Conservation (phyloP, 2,888 invertebrate species). For the Sclerodermus sp. region DNA sequence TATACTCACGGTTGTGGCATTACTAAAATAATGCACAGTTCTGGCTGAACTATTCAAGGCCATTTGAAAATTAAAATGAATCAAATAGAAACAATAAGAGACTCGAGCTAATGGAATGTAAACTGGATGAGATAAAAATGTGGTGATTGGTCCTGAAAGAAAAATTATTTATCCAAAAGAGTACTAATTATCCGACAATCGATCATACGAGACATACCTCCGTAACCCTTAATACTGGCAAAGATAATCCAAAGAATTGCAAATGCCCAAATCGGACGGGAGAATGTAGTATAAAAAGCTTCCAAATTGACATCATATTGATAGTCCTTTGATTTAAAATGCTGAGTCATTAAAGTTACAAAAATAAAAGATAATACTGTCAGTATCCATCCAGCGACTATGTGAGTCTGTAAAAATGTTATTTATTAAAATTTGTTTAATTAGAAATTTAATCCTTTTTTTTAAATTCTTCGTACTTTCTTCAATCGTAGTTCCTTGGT, state of each 20-base stretch:
- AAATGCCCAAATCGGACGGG: slow-evolving; percentile 58
- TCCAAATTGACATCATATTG: slow-evolving; percentile 48
- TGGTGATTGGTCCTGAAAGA: slow-evolving; percentile 25
- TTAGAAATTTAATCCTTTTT: background rate
- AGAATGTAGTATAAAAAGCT: slow-evolving; percentile 55
- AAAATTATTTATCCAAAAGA: background rate
- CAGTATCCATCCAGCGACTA: slow-evolving; percentile 27
- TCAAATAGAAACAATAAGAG: slow-evolving; percentile 33
- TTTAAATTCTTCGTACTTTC: too few species aligned
- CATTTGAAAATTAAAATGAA: slow-evolving; percentile 26
- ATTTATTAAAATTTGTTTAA: too few species aligned
- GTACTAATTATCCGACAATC: background rate
- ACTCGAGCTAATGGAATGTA: slow-evolving; percentile 34
- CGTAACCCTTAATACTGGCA: slow-evolving; percentile 59
- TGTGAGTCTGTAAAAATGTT: slow-evolving; percentile 12
- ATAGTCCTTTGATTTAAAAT: slow-evolving; percentile 44
- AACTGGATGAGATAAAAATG: slow-evolving; percentile 26
- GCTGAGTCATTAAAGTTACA: slow-evolving; percentile 22
- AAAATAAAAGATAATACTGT: slow-evolving; percentile 20
- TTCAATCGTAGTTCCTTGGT: background rate
- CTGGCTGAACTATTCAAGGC: slow-evolving; percentile 12
- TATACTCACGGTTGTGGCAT: slow-evolving; percentile 14
- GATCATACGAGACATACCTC: slow-evolving; percentile 45
- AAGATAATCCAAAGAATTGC: slow-evolving; percentile 61
- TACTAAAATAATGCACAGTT: slow-evolving; percentile 20